Percentiles rank a stretch among this genome's conserved stretches.
phyloP scores from a whole-genome alignment of 2,113 vertebrate species.

The Psilopogon haemacephalus region DNA sequence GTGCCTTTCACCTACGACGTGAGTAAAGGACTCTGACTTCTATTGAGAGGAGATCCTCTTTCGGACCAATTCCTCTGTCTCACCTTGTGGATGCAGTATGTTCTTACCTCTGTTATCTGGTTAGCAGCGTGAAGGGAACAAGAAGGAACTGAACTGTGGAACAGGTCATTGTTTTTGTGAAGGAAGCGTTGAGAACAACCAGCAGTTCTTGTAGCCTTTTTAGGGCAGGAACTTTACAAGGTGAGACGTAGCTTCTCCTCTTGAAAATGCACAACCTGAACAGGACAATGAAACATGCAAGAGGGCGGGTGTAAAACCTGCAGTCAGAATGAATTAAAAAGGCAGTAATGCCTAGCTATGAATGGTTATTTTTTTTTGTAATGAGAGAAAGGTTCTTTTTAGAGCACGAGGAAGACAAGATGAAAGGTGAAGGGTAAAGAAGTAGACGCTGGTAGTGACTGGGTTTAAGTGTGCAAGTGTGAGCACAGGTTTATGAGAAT shows the following conservation, averaged over 20 bases:
- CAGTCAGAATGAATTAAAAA: not conserved
- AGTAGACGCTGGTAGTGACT: not conserved
- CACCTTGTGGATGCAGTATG: not conserved
- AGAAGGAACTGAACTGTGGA: not conserved
- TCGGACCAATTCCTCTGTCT: not conserved
- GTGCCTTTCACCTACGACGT: constrained; percentile 7
- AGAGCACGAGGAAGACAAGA: not conserved
- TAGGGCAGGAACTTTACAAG: not conserved
- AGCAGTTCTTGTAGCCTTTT: not conserved
- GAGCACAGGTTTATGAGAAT: not conserved
- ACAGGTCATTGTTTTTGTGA: not conserved
- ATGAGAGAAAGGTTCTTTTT: not conserved
- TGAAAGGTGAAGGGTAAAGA: not conserved
- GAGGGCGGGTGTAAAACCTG: not conserved
- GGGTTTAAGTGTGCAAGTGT: not conserved
- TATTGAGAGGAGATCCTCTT: not conserved
- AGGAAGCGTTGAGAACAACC: not conserved
- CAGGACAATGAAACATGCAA: rapidly evolving
- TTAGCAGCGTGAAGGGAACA: not conserved
- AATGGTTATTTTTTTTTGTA: not conserved
- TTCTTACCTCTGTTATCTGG: not conserved
- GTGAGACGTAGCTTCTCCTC: not conserved
- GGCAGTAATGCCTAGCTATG: not conserved
- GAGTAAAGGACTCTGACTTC: constrained; percentile 13
- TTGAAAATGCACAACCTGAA: not conserved